These are phyloP conservation scores for Bos indicus DNA, from an alignment of 2,113 vertebrate genomes.

Conservation along the genomic window DNA sequence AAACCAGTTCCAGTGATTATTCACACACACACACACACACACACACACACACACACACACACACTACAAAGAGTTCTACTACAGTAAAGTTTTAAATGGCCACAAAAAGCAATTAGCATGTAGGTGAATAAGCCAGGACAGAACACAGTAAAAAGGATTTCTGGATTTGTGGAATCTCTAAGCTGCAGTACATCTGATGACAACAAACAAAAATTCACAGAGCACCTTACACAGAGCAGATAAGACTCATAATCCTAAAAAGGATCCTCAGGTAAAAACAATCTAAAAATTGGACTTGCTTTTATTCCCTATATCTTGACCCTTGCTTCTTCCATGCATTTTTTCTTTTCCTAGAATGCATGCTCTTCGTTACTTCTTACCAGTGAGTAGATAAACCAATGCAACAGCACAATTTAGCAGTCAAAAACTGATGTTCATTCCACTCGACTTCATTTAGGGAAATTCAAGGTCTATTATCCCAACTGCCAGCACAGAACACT, in stretches of 20 bases:
- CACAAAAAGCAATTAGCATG: neutral
- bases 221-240: neutral
- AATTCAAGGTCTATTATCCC: conserved; percentile 60
- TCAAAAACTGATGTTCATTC: conserved; percentile 51
- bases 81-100: neutral
- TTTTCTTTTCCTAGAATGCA: neutral
- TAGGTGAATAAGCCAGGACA: neutral
- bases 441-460: conserved; percentile 40
- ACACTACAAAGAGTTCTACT: neutral
- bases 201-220: neutral
- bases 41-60: neutral
- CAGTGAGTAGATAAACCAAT: neutral
- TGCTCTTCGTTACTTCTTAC: neutral
- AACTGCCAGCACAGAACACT: conserved; percentile 12
- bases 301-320: neutral
- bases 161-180: neutral
- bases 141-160: neutral
- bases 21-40: neutral
- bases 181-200: neutral
- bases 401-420: neutral
- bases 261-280: neutral
- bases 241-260: neutral
- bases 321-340: neutral
- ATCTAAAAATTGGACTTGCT: neutral
- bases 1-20: neutral